These are phyloP conservation scores for Tiaroga cobitis DNA, from an alignment of 2,797 vertebrate genomes.

Conservation along the genomic window DNA sequence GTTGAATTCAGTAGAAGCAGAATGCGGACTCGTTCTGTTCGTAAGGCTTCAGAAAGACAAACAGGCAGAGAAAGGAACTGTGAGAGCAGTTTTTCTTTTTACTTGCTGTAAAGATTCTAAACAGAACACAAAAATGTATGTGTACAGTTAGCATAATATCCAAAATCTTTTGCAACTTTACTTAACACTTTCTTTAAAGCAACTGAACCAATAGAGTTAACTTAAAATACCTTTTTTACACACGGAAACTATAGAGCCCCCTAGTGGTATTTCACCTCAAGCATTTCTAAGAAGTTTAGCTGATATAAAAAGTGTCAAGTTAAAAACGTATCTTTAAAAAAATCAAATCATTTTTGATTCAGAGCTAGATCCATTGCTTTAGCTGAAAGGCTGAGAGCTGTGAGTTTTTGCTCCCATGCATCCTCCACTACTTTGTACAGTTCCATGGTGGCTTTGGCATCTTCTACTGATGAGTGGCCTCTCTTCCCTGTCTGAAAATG, in stretches of 20 bases:
- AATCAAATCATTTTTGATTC: neutral
- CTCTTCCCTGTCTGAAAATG: slow-evolving; percentile 77
- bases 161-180: neutral
- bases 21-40: slow-evolving; percentile 49
- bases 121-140: neutral
- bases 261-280: slow-evolving; percentile 13
- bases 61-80: neutral
- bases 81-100: neutral
- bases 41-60: slow-evolving; percentile 23
- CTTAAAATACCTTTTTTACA: neutral
- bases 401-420: slow-evolving; percentile 85
- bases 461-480: slow-evolving; percentile 93
- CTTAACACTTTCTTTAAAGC: neutral
- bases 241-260: neutral
- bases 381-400: slow-evolving; percentile 18
- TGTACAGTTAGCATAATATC: neutral
- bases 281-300: neutral
- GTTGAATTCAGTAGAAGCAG: slow-evolving; percentile 57
- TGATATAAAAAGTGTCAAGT: neutral
- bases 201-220: neutral
- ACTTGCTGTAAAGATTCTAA: neutral
- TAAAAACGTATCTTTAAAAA: slow-evolving; percentile 1
- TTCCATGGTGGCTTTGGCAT: slow-evolving; percentile 90
- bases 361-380: slow-evolving; percentile 3
- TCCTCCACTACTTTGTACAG: slow-evolving; percentile 89